Percentiles rank a stretch among this genome's conserved stretches.
These are phyloP conservation scores for Nephrotoma guestfalica DNA, from an alignment of 2,888 invertebrate genomes.

Conservation along the genomic window DNA sequence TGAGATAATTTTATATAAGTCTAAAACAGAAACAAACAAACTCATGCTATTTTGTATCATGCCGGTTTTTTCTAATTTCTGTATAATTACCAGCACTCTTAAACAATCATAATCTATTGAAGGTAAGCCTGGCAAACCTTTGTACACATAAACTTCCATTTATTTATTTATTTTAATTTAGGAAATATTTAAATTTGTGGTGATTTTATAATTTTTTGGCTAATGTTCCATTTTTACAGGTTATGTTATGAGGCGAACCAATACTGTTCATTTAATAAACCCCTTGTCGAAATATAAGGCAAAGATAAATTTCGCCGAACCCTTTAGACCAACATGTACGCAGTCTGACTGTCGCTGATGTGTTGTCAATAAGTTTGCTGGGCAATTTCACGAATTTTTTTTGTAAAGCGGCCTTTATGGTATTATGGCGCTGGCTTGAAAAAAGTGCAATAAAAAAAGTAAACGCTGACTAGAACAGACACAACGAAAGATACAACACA, in stretches of 20 bases:
- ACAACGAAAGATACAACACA: too few relatives aligned
- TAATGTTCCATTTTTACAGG: neutral
- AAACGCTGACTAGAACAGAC: too few relatives aligned
- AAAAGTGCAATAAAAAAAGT: too few relatives aligned
- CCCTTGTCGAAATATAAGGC: too few relatives aligned
- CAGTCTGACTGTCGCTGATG: too few relatives aligned
- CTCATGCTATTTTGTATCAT: neutral
- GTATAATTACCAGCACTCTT: conserved; percentile 54
- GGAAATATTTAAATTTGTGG: neutral
- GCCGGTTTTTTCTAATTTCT: conserved; percentile 6
- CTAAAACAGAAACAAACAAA: conserved; percentile 24
- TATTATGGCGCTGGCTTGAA: too few relatives aligned
- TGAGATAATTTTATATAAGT: conserved; percentile 60
- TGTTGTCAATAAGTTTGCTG: too few relatives aligned
- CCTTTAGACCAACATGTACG: too few relatives aligned
- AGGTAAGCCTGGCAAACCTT: conserved; percentile 76
- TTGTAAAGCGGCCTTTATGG: too few relatives aligned
- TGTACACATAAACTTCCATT: conserved; percentile 55
- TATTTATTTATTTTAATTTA: neutral
- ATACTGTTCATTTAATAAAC: too few relatives aligned
- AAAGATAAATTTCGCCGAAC: too few relatives aligned
- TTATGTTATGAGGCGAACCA: neutral
- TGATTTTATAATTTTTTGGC: neutral
- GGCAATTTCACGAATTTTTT: too few relatives aligned
- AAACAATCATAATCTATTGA: conserved; percentile 73